These are phyloP conservation scores for Brachyptera risi DNA, from an alignment of 2,888 invertebrate genomes.

Conservation along the genomic window DNA sequence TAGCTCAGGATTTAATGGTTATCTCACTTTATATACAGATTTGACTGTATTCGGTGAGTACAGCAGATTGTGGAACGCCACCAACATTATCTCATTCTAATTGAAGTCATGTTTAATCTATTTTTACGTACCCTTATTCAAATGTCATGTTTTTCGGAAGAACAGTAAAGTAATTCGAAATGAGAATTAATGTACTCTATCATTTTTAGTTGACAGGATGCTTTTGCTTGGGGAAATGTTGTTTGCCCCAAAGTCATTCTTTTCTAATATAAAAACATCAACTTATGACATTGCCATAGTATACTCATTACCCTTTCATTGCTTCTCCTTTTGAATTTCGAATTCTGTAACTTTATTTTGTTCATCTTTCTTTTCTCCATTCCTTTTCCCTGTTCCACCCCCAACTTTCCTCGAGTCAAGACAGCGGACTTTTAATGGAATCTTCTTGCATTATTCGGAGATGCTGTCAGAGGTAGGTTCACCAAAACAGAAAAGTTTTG, in stretches of 20 bases:
- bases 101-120: constrained; percentile 1
- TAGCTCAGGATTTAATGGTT: background rate
- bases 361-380: background rate
- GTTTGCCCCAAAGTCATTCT: background rate
- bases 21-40: background rate
- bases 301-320: constrained; percentile 9
- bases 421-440: constrained; percentile 12
- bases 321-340: constrained; percentile 1
- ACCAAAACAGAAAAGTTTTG: background rate
- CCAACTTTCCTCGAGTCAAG: background rate
- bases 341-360: constrained; percentile 16
- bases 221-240: background rate
- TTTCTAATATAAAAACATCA: background rate
- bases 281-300: background rate
- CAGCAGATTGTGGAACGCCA: background rate
- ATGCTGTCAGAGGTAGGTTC: background rate
- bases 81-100: background rate
- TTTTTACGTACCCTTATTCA: background rate
- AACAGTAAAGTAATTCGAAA: background rate
- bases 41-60: background rate
- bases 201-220: constrained; percentile 3
- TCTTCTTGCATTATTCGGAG: constrained; percentile 11
- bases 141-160: background rate
- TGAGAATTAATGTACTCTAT: background rate
- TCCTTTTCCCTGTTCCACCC: background rate